phyloP scores from a whole-genome alignment of 2,113 vertebrate species.

The Numida meleagris region DNA sequence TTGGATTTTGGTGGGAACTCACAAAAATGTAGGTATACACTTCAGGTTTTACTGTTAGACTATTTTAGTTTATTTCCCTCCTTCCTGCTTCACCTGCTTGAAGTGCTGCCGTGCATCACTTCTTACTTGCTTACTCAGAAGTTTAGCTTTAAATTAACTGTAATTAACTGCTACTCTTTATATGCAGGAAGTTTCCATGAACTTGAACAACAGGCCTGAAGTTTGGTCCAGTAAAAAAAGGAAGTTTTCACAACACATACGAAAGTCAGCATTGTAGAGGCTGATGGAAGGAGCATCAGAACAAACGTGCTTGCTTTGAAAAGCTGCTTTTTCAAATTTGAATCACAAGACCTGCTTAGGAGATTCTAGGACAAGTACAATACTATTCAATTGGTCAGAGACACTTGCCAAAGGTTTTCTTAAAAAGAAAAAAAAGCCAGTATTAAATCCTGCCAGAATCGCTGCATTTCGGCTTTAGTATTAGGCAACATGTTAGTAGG shows the following conservation, averaged over 20 bases:
- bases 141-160: not conserved
- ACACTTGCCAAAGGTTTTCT: constrained; percentile 1
- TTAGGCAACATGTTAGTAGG: constrained; percentile 11
- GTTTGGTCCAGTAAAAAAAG: not conserved
- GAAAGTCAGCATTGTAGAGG: not conserved
- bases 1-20: not conserved
- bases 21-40: not conserved
- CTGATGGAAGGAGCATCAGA: not conserved
- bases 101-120: not conserved
- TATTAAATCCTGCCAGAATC: constrained; percentile 9
- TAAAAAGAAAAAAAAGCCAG: not conserved
- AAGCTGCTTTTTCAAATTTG: constrained; percentile 58
- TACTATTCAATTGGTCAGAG: not conserved
- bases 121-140: not conserved
- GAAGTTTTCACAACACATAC: not conserved
- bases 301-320: not conserved
- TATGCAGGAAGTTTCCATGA: not conserved
- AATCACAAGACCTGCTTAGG: constrained; percentile 67
- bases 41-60: not conserved
- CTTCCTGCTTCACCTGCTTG: not conserved
- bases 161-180: not conserved
- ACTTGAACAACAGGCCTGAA: not conserved
- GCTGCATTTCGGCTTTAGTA: not conserved
- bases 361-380: constrained; percentile 63
- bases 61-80: not conserved